Evolutionary conservation across 2,888 invertebrate species (phyloP).

Genomic region (Furcula furcula): DNA sequence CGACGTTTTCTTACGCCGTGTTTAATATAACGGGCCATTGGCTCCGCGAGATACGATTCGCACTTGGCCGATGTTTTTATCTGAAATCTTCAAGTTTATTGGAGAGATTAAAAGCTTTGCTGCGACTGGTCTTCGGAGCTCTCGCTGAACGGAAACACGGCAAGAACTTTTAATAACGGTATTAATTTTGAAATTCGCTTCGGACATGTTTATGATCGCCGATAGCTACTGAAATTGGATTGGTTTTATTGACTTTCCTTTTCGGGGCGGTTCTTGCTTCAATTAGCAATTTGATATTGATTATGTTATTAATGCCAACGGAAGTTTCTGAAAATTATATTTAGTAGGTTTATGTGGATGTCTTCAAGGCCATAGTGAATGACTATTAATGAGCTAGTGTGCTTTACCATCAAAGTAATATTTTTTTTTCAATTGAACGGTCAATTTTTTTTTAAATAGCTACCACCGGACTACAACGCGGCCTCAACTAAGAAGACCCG

Average conservation of each 20-base stretch:
- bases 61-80: constrained; percentile 48
- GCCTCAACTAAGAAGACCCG: too few relatives aligned
- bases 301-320: too few relatives aligned
- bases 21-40: not conserved
- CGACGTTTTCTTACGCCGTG: too few relatives aligned
- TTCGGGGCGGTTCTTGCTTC: not conserved
- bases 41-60: constrained; percentile 4
- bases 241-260: not conserved
- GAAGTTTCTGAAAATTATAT: too few relatives aligned
- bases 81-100: constrained; percentile 45
- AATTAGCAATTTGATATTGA: not conserved
- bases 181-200: constrained; percentile 11
- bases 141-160: constrained; percentile 20
- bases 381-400: too few relatives aligned
- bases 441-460: too few relatives aligned
- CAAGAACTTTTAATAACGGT: constrained; percentile 16
- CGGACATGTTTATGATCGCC: constrained; percentile 1
- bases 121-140: constrained; percentile 10
- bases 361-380: too few relatives aligned
- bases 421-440: too few relatives aligned
- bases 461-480: too few relatives aligned
- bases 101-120: constrained; percentile 50
- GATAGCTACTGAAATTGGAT: not conserved
- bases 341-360: too few relatives aligned
- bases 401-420: too few relatives aligned